Base-by-base conservation (phyloP, 2,113 vertebrate genomes). In the Trichechus manatus region DNA sequence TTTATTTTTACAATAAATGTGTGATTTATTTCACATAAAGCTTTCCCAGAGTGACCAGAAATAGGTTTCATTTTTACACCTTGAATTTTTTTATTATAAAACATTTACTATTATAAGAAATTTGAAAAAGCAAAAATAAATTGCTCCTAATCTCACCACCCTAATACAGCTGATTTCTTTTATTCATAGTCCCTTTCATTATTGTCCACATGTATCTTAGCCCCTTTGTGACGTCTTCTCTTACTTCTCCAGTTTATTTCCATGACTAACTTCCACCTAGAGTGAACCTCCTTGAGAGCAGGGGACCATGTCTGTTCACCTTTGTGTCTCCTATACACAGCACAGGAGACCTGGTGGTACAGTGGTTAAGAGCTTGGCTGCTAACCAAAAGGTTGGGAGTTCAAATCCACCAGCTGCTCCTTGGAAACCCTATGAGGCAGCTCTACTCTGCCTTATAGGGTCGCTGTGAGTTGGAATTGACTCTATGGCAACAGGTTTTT, bases 21-120 rank as follows among this genome's bases (percentile, higher is more conserved):
- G 78, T 39, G 33, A 36, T 66, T 94, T 94, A 61, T 92, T 92
- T 92, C 19, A 50, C 29, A 89, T 64, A 88, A 83, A 94, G 25
- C 14, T 92, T 82, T 97, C 6, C 53, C 80, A 89, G 59, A 63
- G 15, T 36, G 63, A 61, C 68, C 39, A 53, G 68, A 87, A 90
- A 86, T 29, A 86, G 23, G 25, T 68, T 88, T 93, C 50, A 88
- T 39, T 89, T 97, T 72, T 61, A 72, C 15, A 44, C 72, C 10
- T 87, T 93, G 39, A 7, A 0, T 78, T 78, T 72, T 80, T 85
- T 72, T 82, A 61, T 59, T 78, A 90, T 78, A 82, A 82, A 93
- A 87, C 39, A 42, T 75, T n/a, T 25, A 78, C 78, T n/a, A 42
- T 85, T 44, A 27, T 78, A 94, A 87, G n/a, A 89, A 94, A 56